Percentiles rank a stretch among this genome's conserved stretches.
phyloP scores from a whole-genome alignment of 2,797 vertebrate genomes.

The Pampus argenteus region DNA sequence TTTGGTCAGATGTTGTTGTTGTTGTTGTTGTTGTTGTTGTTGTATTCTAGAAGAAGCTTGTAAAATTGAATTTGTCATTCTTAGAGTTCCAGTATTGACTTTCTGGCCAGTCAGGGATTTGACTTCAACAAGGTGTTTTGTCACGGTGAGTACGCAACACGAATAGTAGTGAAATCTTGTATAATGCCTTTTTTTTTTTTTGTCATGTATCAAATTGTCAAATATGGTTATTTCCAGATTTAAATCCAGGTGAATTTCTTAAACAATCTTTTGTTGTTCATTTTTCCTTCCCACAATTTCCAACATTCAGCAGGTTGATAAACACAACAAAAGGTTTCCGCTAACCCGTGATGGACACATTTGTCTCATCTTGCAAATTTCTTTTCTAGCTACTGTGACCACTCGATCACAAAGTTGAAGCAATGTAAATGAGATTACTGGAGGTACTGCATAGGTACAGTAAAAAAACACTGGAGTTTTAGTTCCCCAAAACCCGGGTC shows the following conservation, averaged over 20 bases:
- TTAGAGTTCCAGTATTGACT: slow-evolving; percentile 99
- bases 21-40: background rate
- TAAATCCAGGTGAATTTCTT: background rate
- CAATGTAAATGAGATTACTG: background rate
- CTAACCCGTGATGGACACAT: background rate
- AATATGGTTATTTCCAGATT: background rate
- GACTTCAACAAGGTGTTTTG: slow-evolving; percentile 99
- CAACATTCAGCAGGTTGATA: background rate
- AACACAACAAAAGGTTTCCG: background rate
- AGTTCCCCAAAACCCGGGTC: background rate
- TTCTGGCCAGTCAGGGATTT: slow-evolving; percentile 98
- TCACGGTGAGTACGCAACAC: slow-evolving; percentile 85
- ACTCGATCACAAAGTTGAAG: background rate
- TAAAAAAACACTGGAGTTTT: background rate
- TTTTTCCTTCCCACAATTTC: background rate
- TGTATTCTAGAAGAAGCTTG: background rate
- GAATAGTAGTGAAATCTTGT: background rate
- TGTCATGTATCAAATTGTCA: background rate
- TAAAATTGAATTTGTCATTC: slow-evolving; percentile 33
- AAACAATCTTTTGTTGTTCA: background rate
- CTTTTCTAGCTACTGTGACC: background rate
- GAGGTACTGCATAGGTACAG: background rate
- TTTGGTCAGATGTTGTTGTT: background rate
- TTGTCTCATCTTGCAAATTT: background rate
- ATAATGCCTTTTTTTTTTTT: background rate